Percentiles rank a stretch among this genome's conserved stretches.
These are phyloP conservation scores for Drosophila nannoptera DNA, from an alignment of 1,140 invertebrate genomes.

Conservation along the genomic window DNA sequence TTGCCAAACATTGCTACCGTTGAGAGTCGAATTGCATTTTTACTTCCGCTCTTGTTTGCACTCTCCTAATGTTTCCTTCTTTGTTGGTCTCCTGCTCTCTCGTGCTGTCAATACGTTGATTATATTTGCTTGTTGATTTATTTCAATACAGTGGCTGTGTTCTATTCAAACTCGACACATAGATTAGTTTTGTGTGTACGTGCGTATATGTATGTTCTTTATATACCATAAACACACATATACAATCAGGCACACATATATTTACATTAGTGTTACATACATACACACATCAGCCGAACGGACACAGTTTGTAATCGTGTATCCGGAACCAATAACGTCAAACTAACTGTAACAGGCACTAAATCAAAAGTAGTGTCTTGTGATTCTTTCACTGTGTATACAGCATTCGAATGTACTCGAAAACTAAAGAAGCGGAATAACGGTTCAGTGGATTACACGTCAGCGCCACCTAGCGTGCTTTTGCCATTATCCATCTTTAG, in stretches of 20 bases:
- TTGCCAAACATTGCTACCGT: not conserved
- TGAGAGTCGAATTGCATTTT: conserved; percentile 11
- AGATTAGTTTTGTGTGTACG: conserved; percentile 12
- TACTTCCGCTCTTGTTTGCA: not conserved
- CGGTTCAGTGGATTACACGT: not conserved
- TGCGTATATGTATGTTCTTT: conserved; percentile 3
- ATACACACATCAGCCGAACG: conserved; percentile 10
- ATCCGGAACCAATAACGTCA: conserved; percentile 37
- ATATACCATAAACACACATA: conserved; percentile 22
- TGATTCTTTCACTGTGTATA: not conserved
- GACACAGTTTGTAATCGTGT: conserved; percentile 39
- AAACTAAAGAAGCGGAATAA: not conserved
- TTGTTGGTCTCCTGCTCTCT: not conserved
- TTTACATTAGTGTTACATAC: conserved; percentile 12
- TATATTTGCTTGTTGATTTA: conserved; percentile 26
- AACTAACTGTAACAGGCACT: conserved; percentile 19
- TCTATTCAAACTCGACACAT: conserved; percentile 5
- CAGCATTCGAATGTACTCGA: not conserved
- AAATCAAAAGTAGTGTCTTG: not conserved
- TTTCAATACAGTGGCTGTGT: conserved; percentile 28
- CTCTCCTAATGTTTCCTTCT: not conserved
- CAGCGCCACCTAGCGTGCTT: not conserved
- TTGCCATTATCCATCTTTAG: not conserved
- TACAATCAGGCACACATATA: conserved; percentile 14
- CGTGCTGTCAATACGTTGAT: not conserved